A percentile compares a stretch with the other conserved stretches of the same genome.
Evolutionary conservation across 1,140 invertebrate species (phyloP).

Genomic region (Diachasmimorpha longicaudata): DNA sequence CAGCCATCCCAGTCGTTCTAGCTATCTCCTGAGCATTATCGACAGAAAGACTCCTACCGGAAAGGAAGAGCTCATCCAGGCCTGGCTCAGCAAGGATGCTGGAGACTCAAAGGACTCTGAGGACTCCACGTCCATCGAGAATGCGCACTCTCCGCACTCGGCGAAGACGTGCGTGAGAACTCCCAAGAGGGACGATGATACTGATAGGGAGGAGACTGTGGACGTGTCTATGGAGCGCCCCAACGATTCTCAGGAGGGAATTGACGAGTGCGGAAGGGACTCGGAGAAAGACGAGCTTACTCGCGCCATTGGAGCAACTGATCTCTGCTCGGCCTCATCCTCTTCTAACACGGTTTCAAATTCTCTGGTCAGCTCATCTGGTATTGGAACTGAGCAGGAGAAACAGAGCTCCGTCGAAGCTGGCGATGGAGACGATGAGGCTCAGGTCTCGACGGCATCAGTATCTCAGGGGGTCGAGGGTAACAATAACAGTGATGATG

Average conservation of each 20-base stretch:
- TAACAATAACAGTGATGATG: neutral
- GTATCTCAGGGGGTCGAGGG: too few species aligned
- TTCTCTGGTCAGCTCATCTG: neutral
- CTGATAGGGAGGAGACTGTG: neutral
- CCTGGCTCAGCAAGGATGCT: neutral
- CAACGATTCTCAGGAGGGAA: too few species aligned
- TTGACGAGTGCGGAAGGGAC: too few species aligned
- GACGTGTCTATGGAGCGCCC: too few species aligned
- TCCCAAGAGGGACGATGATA: neutral
- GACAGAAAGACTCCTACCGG: neutral
- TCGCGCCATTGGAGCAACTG: too few species aligned
- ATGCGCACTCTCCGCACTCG: neutral
- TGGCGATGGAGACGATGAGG: neutral
- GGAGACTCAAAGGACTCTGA: neutral
- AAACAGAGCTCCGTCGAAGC: neutral
- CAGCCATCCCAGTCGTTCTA: neutral
- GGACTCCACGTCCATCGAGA: too few species aligned
- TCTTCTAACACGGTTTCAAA: neutral
- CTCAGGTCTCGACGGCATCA: neutral
- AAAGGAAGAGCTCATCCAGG: neutral
- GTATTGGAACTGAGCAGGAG: neutral
- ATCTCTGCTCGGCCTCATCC: too few species aligned
- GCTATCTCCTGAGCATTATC: neutral
- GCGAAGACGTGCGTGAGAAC: neutral
- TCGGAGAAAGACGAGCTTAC: too few species aligned